Percentiles rank a stretch among this genome's conserved stretches.
These are phyloP conservation scores for Muscina levida DNA, from an alignment of 2,888 invertebrate genomes.

Conservation along the genomic window DNA sequence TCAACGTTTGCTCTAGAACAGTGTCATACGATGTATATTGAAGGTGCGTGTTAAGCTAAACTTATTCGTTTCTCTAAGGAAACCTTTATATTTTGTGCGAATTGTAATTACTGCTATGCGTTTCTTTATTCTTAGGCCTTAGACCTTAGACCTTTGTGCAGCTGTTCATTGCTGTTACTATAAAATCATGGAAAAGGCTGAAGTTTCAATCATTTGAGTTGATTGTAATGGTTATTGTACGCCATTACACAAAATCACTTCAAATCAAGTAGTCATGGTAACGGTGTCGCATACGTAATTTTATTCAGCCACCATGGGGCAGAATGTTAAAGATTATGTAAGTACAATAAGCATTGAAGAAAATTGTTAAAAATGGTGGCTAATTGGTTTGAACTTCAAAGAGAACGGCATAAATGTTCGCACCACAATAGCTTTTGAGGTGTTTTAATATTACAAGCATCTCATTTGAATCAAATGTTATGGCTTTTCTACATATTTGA, in stretches of 20 bases:
- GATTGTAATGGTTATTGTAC: slow-evolving; percentile 2
- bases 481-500: too few species aligned
- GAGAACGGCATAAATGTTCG: too few species aligned
- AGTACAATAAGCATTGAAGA: neutral
- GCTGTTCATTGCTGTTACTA: neutral
- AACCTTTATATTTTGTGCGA: neutral
- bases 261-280: too few species aligned
- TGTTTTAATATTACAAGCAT: too few species aligned
- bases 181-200: neutral
- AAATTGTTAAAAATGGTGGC: neutral
- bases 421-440: too few species aligned
- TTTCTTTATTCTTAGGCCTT: slow-evolving; percentile 2
- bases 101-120: neutral
- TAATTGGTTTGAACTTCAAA: neutral
- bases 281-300: neutral
- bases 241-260: neutral
- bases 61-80: neutral
- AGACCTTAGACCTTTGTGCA: neutral
- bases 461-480: too few species aligned
- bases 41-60: neutral
- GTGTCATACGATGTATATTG: neutral
- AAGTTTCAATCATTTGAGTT: slow-evolving; percentile 1
- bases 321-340: neutral
- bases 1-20: neutral
- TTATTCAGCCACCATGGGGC: neutral